Conservation (phyloP, 30 jellyfish, hydroid and myxozoan genomes). For the Aurelia aurita complex sp. Pacific region DNA sequence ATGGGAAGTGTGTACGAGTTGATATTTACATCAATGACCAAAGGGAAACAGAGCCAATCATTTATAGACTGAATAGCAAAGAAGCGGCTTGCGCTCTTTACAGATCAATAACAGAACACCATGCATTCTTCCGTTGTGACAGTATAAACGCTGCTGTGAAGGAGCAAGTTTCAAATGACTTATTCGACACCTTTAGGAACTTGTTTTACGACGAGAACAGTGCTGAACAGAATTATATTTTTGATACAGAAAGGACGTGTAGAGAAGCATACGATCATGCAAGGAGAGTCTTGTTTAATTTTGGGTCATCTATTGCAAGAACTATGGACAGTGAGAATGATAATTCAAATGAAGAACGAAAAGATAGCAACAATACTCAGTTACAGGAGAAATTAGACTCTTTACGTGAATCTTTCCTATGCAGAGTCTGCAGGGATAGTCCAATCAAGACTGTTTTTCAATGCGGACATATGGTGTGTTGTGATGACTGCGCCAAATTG, state of each 20-base stretch:
- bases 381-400: constrained; percentile 60
- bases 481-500: constrained; percentile 48
- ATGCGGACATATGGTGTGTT: constrained; percentile 96
- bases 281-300: constrained; percentile 84
- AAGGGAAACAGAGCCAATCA: constrained; percentile 72
- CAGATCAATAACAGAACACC: constrained; percentile 96
- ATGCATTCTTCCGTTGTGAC: constrained; percentile 97
- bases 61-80: constrained; percentile 83
- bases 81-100: constrained; percentile 96
- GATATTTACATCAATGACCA: constrained; percentile 68
- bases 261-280: constrained; percentile 98
- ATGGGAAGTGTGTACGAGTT: constrained; percentile 86
- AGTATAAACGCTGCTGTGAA: constrained; percentile 92
- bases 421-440: constrained; percentile 86
- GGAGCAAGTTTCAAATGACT: constrained; percentile 94
- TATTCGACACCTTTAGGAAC: constrained; percentile 78
- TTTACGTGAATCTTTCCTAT: constrained; percentile 70
- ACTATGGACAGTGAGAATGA: constrained; percentile 24
- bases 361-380: constrained; percentile 11
- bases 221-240: constrained; percentile 88
- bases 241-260: constrained; percentile 98
- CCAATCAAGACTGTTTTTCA: constrained; percentile 82
- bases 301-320: constrained; percentile 82
- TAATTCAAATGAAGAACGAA: constrained; percentile 7
- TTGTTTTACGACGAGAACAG: constrained; percentile 77